Percentiles rank a stretch among this genome's conserved stretches.
phyloP scores from a whole-genome alignment of 2,797 vertebrate species.

The Pyrocephalus nanus region DNA sequence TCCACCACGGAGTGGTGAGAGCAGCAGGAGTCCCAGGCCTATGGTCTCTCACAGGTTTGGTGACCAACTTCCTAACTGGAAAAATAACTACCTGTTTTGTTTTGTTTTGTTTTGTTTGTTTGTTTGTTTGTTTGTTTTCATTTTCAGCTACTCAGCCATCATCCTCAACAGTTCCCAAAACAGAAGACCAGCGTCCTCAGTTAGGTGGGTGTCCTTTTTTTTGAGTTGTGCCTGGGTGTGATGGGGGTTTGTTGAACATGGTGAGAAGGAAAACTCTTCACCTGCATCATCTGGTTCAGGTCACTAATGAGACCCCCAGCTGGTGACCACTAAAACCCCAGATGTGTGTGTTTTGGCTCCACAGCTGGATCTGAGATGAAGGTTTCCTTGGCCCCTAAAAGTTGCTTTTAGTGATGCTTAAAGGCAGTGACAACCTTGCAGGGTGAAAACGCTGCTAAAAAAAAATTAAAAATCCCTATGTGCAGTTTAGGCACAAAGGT shows the following conservation, averaged over 20 bases:
- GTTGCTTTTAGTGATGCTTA: not conserved
- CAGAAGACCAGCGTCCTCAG: slow-evolving; percentile 87
- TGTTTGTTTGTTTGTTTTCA: no score
- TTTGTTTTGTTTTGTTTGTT: not conserved
- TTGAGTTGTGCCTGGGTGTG: not conserved
- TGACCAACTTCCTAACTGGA: not conserved
- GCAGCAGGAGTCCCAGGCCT: not conserved
- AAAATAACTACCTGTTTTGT: not conserved
- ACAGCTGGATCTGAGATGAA: not conserved
- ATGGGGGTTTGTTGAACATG: not conserved
- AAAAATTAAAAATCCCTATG: not conserved
- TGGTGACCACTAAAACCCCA: not conserved
- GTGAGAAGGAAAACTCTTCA: not conserved
- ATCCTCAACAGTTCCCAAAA: slow-evolving; percentile 84
- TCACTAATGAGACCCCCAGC: not conserved
- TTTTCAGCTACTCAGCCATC: slow-evolving; percentile 83
- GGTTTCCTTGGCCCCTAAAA: not conserved
- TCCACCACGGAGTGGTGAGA: not conserved
- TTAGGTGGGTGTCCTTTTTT: slow-evolving; percentile 76
- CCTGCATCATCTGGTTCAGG: not conserved
- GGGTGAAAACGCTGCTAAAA: not conserved
- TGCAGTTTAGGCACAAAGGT: not conserved
- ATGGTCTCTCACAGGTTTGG: not conserved
- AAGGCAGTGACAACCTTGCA: not conserved
- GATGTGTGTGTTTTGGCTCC: not conserved